Conservation (phyloP, 2,888 invertebrate species). For the Apotomis betuletana region DNA sequence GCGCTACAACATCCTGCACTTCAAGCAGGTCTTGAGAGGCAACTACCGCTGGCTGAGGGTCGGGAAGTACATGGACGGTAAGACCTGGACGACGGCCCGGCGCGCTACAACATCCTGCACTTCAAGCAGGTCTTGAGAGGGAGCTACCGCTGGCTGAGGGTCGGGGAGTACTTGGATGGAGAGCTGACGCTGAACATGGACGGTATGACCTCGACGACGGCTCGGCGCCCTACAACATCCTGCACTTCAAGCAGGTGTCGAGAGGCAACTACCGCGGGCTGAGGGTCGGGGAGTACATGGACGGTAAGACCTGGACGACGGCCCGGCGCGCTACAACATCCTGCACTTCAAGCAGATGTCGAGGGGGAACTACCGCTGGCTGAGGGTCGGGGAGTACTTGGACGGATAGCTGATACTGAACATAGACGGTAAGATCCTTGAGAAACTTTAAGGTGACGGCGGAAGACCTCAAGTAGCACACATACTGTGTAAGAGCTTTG, state of each 20-base stretch:
- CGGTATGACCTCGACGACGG: no score
- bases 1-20: no score
- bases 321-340: constrained; percentile 91
- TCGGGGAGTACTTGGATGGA: constrained; percentile 94
- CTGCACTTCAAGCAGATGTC: constrained; percentile 95
- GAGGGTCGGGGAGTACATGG: no score
- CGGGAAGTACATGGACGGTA: no score
- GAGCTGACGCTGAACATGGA: constrained; percentile 90
- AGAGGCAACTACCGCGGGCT: no score
- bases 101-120: constrained; percentile 97
- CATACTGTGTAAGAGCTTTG: no score
- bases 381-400: constrained; percentile 93
- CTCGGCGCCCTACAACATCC: no score
- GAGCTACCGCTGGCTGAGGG: constrained; percentile 92
- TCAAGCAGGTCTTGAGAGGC: no score
- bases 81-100: constrained; percentile 97
- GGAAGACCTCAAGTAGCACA: no score
- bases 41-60: no score
- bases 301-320: constrained; percentile 64
- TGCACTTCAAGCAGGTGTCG: no score
- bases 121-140: constrained; percentile 92
- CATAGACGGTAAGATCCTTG: constrained; percentile 85
- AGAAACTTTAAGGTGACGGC: no score
- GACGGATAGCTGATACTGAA: constrained; percentile 91
- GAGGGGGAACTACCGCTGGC: constrained; percentile 90